Base-by-base conservation (phyloP, 2,113 vertebrate species). In the Gambusia affinis region DNA sequence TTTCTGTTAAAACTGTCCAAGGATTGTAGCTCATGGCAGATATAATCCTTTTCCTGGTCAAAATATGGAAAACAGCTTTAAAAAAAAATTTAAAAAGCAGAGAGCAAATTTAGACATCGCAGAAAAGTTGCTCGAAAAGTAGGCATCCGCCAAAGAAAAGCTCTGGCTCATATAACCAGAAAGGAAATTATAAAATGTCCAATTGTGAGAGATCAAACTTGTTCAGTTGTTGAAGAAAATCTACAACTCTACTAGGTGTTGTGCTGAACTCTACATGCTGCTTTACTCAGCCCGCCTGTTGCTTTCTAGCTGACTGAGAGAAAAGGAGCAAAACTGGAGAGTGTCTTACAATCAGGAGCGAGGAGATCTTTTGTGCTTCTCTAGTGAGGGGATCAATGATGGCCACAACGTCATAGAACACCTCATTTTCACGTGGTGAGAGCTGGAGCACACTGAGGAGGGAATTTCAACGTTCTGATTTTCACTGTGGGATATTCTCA, bases 301-400 rank as follows among this genome's bases (percentile, higher is more conserved):
- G 51, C 17, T 57, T 57, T n/a, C 24, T 24, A 57, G 8, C 22
- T 57, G 51, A 67, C 63, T 24, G 8, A 73, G 24, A 3, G 60
- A 75, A 42, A 73, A 39, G 12, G 19, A 63, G n/a, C 2, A 35
- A 31, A 35, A 17, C 57, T 61, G 60, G 12, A 64, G 33, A 35
- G 35, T 12, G 89, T 64, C 97, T 96, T 95, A 99, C 98, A 83
- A 94, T 93, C 78, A 99, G 76, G 47, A 99, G 89, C 19, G 96
- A 92, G 60, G 96, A 85, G 93, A 99, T 94, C 92, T 97, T 97
- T 94, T 99, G 98, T 64, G 97, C 97, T 69, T 96, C 95, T 92
- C 96, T 95, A 10, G 96, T 96, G 75, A 99, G 85, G 5, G 98
- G 98, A 87, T 99, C 98, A 81, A 98, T 93, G 60, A 97, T 81